These are phyloP conservation scores for Erpornis zantholeuca DNA, from an alignment of 2,113 vertebrate genomes.

Conservation along the genomic window DNA sequence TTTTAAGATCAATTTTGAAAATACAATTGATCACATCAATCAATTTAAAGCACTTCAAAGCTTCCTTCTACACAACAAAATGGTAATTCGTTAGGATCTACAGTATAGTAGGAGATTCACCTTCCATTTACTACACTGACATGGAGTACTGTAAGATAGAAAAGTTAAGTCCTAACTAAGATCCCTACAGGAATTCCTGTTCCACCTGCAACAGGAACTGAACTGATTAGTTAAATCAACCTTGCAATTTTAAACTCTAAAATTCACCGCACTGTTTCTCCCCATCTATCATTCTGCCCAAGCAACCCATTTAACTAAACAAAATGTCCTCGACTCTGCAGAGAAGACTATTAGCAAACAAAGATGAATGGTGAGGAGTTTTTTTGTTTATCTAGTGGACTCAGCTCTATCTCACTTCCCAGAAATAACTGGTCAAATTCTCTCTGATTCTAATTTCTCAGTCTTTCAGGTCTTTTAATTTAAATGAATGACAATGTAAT, in stretches of 20 bases:
- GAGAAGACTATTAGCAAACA: background rate
- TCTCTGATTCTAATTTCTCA: background rate
- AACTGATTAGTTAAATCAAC: background rate
- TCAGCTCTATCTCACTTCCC: background rate
- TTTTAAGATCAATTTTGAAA: background rate
- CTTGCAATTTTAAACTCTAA: background rate
- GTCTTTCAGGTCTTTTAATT: background rate
- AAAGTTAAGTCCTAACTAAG: background rate
- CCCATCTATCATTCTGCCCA: background rate
- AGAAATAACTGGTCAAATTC: background rate
- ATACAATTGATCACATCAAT: background rate
- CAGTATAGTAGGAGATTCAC: background rate
- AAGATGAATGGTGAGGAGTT: background rate
- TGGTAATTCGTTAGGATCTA: background rate
- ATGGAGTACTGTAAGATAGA: background rate
- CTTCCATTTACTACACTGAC: background rate
- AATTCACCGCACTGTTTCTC: background rate
- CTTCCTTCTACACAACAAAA: background rate
- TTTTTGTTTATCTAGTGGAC: background rate
- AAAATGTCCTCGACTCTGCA: background rate
- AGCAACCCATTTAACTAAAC: background rate
- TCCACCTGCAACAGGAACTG: background rate
- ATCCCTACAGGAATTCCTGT: background rate
- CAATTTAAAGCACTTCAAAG: background rate
- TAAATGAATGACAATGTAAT: background rate